Percentiles rank a stretch among this genome's conserved stretches.
These are phyloP conservation scores for Zaprionus camerounensis DNA, from an alignment of 1,140 invertebrate genomes.

Conservation along the genomic window DNA sequence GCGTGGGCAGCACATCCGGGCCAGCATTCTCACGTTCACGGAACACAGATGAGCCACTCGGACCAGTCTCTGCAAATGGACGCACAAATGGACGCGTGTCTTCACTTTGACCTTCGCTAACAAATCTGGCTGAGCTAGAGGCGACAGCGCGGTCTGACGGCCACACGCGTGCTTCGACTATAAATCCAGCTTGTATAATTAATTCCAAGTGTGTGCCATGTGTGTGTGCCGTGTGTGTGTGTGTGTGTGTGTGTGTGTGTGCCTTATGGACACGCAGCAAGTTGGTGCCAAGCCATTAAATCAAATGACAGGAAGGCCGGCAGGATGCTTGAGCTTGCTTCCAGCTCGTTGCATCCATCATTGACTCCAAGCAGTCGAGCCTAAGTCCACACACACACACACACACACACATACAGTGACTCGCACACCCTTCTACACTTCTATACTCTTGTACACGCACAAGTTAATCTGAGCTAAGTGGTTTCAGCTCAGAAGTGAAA, in stretches of 20 bases:
- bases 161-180: constrained; percentile 8
- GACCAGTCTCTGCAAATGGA: constrained; percentile 23
- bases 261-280: constrained; percentile 59
- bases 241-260: constrained; percentile 7
- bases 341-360: constrained; percentile 75
- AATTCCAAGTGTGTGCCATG: constrained; percentile 19
- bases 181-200: constrained; percentile 44
- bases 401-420: constrained; percentile 18
- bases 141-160: constrained; percentile 39
- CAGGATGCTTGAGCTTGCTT: constrained; percentile 51
- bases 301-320: constrained; percentile 64
- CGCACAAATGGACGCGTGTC: constrained; percentile 1
- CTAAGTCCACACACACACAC: constrained; percentile 9
- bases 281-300: constrained; percentile 71
- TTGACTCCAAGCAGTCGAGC: constrained; percentile 28
- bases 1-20: constrained; percentile 47
- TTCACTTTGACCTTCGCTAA: constrained; percentile 36
- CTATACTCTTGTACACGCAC: constrained; percentile 12
- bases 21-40: constrained; percentile 65
- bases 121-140: background rate
- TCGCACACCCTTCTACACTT: constrained; percentile 31
- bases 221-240: background rate
- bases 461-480: constrained; percentile 79
- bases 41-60: constrained; percentile 55
- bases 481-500: constrained; percentile 51